A percentile compares a stretch with the other conserved stretches of the same genome.
These are phyloP conservation scores for Dascillus cervinus DNA, from an alignment of 2,888 invertebrate species.

Conservation along the genomic window DNA sequence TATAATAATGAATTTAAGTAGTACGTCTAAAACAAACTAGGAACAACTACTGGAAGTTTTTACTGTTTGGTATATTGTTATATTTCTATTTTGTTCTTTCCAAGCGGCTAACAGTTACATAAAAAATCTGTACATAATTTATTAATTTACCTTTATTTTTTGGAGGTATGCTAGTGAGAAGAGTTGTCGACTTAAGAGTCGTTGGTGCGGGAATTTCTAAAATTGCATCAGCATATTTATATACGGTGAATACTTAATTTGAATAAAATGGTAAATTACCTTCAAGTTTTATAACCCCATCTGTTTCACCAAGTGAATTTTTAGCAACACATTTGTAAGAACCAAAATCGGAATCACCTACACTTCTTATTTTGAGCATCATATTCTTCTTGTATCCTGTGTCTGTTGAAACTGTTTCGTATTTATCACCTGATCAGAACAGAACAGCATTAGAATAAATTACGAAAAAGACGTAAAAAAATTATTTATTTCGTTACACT, in stretches of 20 bases:
- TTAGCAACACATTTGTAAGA: conserved; percentile 88
- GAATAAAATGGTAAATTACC: conserved; percentile 49
- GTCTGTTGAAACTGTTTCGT: conserved; percentile 74
- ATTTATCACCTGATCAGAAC: conserved; percentile 66
- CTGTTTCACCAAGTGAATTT: conserved; percentile 84
- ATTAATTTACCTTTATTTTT: conserved; percentile 56
- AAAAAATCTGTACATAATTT: too few species aligned
- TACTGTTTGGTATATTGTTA: too few species aligned
- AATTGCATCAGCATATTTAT: conserved; percentile 32
- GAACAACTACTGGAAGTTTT: too few species aligned
- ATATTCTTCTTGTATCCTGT: conserved; percentile 85
- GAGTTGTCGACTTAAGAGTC: conserved; percentile 58
- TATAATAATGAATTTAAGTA: too few species aligned
- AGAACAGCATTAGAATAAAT: neutral
- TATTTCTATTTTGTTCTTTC: too few species aligned
- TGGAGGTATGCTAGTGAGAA: conserved; percentile 50
- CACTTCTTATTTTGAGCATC: conserved; percentile 81
- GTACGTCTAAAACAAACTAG: too few species aligned
- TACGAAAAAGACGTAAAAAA: too few species aligned
- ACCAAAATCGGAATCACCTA: conserved; percentile 72
- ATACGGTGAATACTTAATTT: too few species aligned
- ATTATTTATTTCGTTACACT: too few species aligned
- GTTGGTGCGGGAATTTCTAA: conserved; percentile 82
- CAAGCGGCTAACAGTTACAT: too few species aligned
- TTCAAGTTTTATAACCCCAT: conserved; percentile 82